Evolutionary conservation across 2,113 vertebrate genomes (phyloP).

Genomic region (Hucho hucho): DNA sequence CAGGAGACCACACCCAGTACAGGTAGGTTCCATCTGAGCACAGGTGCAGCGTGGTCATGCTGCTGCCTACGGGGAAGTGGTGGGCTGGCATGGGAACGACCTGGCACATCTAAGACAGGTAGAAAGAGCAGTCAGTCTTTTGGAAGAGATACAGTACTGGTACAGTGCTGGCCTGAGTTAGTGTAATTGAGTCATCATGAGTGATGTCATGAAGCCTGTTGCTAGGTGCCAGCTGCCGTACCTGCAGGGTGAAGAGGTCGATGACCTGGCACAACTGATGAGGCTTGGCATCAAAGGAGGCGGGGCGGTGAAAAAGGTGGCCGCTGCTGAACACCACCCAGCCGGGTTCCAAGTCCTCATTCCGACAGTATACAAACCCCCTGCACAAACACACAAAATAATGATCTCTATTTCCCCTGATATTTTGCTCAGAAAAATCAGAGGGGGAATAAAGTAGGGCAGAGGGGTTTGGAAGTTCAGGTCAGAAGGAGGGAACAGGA

Average conservation of each 20-base stretch:
- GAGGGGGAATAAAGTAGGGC: background rate
- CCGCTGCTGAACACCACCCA: slow-evolving; percentile 89
- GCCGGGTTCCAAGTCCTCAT: slow-evolving; percentile 92
- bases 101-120: slow-evolving; percentile 82
- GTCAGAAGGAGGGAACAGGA: background rate
- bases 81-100: slow-evolving; percentile 90
- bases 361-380: slow-evolving; percentile 96
- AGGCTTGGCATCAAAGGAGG: slow-evolving; percentile 94
- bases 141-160: background rate
- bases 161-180: background rate
- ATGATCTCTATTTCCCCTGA: background rate
- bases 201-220: background rate
- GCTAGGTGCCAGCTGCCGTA: slow-evolving; percentile 51
- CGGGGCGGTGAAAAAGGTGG: slow-evolving; percentile 88
- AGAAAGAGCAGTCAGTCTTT: slow-evolving; percentile 3
- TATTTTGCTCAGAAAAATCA: background rate
- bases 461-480: background rate
- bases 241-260: slow-evolving; percentile 95
- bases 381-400: slow-evolving; percentile 65
- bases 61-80: slow-evolving; percentile 93
- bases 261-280: slow-evolving; percentile 96
- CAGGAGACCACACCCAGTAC: slow-evolving; percentile 98
- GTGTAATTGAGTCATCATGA: background rate
- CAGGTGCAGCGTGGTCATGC: slow-evolving; percentile 93
- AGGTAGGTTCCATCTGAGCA: slow-evolving; percentile 96